Percentiles rank a stretch among this genome's conserved stretches.
phyloP scores from a whole-genome alignment of 2,113 vertebrate species.

The Ascaphus truei region DNA sequence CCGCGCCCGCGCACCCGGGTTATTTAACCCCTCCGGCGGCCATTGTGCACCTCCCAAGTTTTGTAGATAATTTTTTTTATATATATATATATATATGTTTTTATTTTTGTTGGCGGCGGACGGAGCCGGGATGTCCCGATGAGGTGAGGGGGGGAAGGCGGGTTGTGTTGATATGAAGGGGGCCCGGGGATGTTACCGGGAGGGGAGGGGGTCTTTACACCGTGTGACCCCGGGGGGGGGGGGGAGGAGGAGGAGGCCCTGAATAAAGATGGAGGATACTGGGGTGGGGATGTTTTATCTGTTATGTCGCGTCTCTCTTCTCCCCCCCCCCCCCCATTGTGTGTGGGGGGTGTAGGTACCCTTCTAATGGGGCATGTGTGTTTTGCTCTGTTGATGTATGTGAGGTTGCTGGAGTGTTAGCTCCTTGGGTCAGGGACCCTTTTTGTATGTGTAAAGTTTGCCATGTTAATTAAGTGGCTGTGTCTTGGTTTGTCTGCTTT shows the following conservation, averaged over 20 bases:
- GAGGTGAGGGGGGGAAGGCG: constrained; percentile 26
- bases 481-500: no score
- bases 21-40: constrained; percentile 20
- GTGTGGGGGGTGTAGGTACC: background rate
- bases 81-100: no score
- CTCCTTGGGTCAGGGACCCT: no score
- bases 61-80: no score
- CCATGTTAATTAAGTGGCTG: no score
- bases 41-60: constrained; percentile 18
- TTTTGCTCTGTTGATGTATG: no score
- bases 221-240: background rate
- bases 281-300: no score
- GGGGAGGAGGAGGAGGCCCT: background rate
- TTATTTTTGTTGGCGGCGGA: no score
- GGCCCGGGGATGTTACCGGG: background rate
- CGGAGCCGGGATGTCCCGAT: constrained; percentile 8
- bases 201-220: constrained; percentile 33
- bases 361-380: no score
- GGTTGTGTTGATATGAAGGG: constrained; percentile 33
- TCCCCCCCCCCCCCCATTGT: background rate
- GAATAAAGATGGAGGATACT: no score
- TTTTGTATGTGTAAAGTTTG: no score
- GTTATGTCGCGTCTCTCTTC: background rate
- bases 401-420: no score
- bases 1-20: constrained; percentile 52